Percentiles rank a stretch among this genome's conserved stretches.
These are phyloP conservation scores for Cryptophagus acutangulus DNA, from an alignment of 2,888 invertebrate species.

Conservation along the genomic window DNA sequence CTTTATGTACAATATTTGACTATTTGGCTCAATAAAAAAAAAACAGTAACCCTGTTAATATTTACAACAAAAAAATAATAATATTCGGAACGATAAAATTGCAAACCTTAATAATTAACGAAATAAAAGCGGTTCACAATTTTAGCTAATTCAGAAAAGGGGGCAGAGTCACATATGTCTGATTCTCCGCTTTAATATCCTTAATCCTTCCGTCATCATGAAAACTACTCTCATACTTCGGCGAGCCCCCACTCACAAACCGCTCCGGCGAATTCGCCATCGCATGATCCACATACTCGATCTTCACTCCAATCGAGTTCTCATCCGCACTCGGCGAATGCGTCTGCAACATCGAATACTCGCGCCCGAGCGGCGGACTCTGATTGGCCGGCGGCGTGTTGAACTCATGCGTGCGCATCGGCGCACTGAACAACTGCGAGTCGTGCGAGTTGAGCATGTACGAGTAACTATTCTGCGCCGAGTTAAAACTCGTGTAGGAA, in stretches of 20 bases:
- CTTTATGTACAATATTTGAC: no score
- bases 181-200: constrained; percentile 46
- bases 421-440: constrained; percentile 59
- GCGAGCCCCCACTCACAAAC: constrained; percentile 55
- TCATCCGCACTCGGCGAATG: constrained; percentile 54
- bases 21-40: no score
- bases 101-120: no score
- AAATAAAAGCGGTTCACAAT: constrained; percentile 28
- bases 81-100: no score
- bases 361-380: constrained; percentile 60
- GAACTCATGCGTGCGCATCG: constrained; percentile 56
- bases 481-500: constrained; percentile 61
- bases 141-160: constrained; percentile 66
- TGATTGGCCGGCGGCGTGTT: constrained; percentile 53
- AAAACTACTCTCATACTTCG: constrained; percentile 56
- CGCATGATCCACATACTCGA: constrained; percentile 48
- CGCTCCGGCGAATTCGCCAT: constrained; percentile 51
- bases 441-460: constrained; percentile 70
- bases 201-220: constrained; percentile 45
- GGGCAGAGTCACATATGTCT: constrained; percentile 66
- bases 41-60: no score
- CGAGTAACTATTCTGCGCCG: constrained; percentile 55
- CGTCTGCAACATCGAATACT: constrained; percentile 62
- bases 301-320: constrained; percentile 46
- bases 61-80: no score